Evolutionary conservation across 2,888 invertebrate species (phyloP).

Genomic region (Xestia xanthographa): DNA sequence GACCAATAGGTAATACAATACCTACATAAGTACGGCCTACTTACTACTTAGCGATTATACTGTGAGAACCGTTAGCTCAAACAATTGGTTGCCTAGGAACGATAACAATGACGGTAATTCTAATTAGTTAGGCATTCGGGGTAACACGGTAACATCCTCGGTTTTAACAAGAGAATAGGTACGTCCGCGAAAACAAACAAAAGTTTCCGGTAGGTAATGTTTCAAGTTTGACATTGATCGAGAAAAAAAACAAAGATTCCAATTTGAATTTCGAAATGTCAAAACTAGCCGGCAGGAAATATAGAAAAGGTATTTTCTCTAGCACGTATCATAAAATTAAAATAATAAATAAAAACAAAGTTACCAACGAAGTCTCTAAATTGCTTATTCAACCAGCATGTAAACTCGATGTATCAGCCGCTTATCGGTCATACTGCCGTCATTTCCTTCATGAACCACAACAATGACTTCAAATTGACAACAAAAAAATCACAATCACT

Average conservation of each 20-base stretch:
- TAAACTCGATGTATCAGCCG: slow-evolving; percentile 71
- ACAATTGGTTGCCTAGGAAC: slow-evolving; percentile 59
- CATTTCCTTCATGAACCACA: slow-evolving; percentile 83
- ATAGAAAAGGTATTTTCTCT: not conserved
- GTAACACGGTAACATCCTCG: slow-evolving; percentile 6
- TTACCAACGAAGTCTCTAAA: slow-evolving; percentile 66
- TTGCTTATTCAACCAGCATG: slow-evolving; percentile 59
- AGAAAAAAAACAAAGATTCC: not conserved
- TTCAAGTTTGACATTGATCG: not conserved
- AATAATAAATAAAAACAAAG: slow-evolving; percentile 31
- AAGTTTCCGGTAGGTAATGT: not conserved
- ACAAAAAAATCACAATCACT: slow-evolving; percentile 66
- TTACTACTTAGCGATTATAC: slow-evolving; percentile 34
- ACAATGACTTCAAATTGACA: slow-evolving; percentile 69
- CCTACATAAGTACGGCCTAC: not conserved
- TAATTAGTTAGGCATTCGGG: not conserved
- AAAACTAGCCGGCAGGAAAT: not conserved
- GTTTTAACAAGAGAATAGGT: not conserved
- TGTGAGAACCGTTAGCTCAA: slow-evolving; percentile 53
- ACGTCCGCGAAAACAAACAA: not conserved
- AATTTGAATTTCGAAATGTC: slow-evolving; percentile 1
- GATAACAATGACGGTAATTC: slow-evolving; percentile 40
- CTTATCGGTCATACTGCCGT: slow-evolving; percentile 81
- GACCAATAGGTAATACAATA: not conserved
- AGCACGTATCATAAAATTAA: not conserved